Evolutionary conservation across 2,797 vertebrate genomes (phyloP).

Genomic region (Myripristis jacobus): DNA sequence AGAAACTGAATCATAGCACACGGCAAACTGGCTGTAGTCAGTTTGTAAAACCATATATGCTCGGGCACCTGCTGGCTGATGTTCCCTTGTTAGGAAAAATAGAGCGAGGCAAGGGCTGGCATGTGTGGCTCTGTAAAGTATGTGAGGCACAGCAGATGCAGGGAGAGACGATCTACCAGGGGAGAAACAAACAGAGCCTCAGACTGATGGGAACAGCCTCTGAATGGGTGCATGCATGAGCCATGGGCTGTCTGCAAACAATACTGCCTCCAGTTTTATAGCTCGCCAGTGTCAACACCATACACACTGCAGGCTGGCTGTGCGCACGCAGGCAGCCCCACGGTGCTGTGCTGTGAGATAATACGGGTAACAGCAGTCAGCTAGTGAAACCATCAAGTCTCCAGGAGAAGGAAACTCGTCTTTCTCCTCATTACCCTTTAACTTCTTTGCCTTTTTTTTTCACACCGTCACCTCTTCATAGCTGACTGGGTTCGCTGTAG

Average conservation of each 20-base stretch:
- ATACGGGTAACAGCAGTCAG: conserved; percentile 25
- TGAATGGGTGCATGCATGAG: conserved; percentile 41
- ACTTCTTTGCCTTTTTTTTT: conserved; percentile 7
- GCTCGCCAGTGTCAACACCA: conserved; percentile 42
- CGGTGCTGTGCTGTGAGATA: conserved; percentile 11
- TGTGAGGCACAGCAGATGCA: conserved; percentile 62
- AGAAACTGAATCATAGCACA: conserved; percentile 11
- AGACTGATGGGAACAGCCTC: conserved; percentile 57
- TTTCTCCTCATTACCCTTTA: conserved; percentile 8
- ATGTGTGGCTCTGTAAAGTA: conserved; percentile 48
- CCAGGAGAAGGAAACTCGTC: conserved; percentile 9
- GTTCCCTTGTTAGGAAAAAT: conserved; percentile 65
- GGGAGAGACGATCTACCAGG: conserved; percentile 54
- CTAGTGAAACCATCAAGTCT: conserved; percentile 17
- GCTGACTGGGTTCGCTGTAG: conserved; percentile 37
- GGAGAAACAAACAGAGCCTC: conserved; percentile 54
- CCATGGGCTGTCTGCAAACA: conserved; percentile 51
- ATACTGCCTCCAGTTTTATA: conserved; percentile 42
- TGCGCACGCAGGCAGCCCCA: conserved; percentile 6
- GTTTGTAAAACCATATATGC: neutral
- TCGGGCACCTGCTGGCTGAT: neutral
- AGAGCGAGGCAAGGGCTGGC: conserved; percentile 39
- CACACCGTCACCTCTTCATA: conserved; percentile 14
- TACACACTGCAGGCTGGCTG: conserved; percentile 9
- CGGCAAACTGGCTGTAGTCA: neutral